Evolutionary conservation across 2,888 invertebrate genomes (phyloP).

Genomic region (Cenopis cana): DNA sequence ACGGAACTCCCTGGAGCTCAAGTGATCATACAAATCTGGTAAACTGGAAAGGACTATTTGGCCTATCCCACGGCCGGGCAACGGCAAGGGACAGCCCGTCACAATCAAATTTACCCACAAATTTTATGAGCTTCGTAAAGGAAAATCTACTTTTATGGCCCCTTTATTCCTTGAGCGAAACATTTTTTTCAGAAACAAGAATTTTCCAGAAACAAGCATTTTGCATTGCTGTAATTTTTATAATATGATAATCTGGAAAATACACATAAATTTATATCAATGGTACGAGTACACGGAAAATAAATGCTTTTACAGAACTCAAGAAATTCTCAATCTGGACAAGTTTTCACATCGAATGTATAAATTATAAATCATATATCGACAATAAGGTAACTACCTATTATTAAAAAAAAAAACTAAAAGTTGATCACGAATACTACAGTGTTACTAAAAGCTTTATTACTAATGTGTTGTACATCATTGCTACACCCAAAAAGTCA

Average conservation of each 20-base stretch:
- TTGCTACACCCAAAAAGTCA: constrained; percentile 15
- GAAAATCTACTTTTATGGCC: constrained; percentile 34
- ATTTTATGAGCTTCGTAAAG: constrained; percentile 48
- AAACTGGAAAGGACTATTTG: constrained; percentile 36
- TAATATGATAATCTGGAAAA: too few species aligned
- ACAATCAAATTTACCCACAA: constrained; percentile 54
- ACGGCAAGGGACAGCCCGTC: constrained; percentile 47
- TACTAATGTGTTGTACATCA: constrained; percentile 18
- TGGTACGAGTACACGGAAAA: too few species aligned
- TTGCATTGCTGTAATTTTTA: too few species aligned
- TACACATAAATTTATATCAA: too few species aligned
- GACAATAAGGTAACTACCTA: neutral
- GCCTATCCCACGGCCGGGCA: constrained; percentile 29
- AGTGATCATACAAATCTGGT: constrained; percentile 46
- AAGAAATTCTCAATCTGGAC: neutral
- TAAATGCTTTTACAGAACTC: neutral
- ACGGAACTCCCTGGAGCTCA: constrained; percentile 28
- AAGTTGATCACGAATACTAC: constrained; percentile 24
- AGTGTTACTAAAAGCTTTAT: constrained; percentile 38
- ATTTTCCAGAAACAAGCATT: neutral
- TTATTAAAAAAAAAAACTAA: constrained; percentile 9
- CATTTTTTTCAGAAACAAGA: neutral
- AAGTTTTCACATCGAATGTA: neutral
- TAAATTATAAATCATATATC: too few species aligned
- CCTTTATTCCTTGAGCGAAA: neutral